Evolutionary conservation across 1,140 invertebrate species (phyloP), one percentile per base, ranked within the genome.

Genomic region (Drosophila insularis): DNA sequence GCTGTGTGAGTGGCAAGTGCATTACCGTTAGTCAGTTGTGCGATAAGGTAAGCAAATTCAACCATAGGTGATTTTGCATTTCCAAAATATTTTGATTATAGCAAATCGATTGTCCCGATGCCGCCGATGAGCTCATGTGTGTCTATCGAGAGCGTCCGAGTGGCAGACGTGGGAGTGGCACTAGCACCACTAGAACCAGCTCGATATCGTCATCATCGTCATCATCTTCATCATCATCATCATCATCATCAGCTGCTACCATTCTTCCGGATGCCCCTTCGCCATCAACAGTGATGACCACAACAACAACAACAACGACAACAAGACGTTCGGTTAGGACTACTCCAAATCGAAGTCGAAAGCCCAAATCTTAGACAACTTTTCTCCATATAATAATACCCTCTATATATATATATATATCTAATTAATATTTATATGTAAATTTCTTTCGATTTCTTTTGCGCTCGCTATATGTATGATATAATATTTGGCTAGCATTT

Each of bases 41-140:
- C 66, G 94, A 95, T 79, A 94, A 94, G 89, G 91, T 92, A 56
- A 71, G 77, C 5, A 4, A 8, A 2, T 1, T 4, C 8, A 46
- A 8, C n/a, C 1, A 14, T n/a, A 2, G 14, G 10, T 5, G 2
- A 1, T 2, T 1, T 7, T 3, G 19, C 0, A 61, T 27, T 14
- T 53, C 17, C 13, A 7, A 0, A 27, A 21, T 7, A 3, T 35
- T 55, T 39, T 10, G 10, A 4, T 67, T 63, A 13, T 14, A 92
- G 66, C 93, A 92, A 74, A 92, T 93, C 17, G 94, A 95, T 90
- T 95, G 94, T 79, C 92, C 93, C 2, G 94, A 95, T 91, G 93
- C 94, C 35, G 94, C 94, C 5, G 94, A 95, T 74, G 94, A 95
- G 74, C 92, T 94, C 54, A 94, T 94, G 84, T 95, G 94, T 74